Base-by-base conservation (phyloP, 2,888 invertebrate genomes). In the Ditylenchus weischeri region DNA sequence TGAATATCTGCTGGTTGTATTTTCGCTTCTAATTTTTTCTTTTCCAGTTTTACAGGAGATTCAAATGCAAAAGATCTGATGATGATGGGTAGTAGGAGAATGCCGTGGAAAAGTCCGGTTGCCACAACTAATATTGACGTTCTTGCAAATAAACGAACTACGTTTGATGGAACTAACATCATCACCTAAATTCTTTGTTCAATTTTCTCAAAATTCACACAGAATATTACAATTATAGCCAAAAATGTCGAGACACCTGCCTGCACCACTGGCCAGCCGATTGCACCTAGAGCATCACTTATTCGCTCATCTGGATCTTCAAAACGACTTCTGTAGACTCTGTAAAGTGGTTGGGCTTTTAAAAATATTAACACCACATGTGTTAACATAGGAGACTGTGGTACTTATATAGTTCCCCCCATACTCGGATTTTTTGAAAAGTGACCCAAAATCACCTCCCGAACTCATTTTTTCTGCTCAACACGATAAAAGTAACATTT, bases 221-320 rank as follows among this genome's bases (percentile, higher is more conserved):
- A 8, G 13, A 19, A 29, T 38, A 23, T 59, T 38, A 73, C 57
- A 69, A 73, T 38, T 54, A 74, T 71, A n/a, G 72, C 78, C 11
- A 80, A 66, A 36, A 81, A 64, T 1, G 80, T 81, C 13, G 79
- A 79, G 18, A 76, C 62, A 18, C 81, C 82, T 18, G 80, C 82
- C 54, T 83, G 82, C 6, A 80, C 74, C n/a, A 82, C 80, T 1
- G 82, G 82, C 81, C 81, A 82, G 8, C 79, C 82, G 36, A 83
- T 82, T 3, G 81, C 79, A 15, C 80, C 81, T 63, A 82, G 69
- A 10, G 82, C 76, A 23, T 83, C 80, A 54, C 68, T 62, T 47
- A 82, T 77, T 47, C 78, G 64, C 23, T 69, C 68, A 62, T 76
- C 77, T 7, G 76, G 76, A 62, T 76, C 71, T 19, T 51, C 54